Conservation (phyloP, 1,140 invertebrate species). For the Drosophila pallidifrons region DNA sequence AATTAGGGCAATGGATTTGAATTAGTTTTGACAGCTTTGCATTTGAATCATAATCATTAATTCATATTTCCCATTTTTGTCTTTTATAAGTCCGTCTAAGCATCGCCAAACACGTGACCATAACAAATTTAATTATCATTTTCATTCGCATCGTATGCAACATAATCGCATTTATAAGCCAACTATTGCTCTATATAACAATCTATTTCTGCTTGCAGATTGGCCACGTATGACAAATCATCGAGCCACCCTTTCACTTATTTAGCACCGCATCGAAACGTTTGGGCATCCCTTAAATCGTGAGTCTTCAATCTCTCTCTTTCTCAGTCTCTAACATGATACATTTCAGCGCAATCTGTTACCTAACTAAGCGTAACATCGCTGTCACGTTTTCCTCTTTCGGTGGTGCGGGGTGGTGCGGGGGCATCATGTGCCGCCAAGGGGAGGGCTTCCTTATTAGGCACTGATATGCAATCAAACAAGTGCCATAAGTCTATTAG, state of each 20-base stretch:
- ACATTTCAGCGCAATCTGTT: conserved; percentile 78
- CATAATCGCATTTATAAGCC: conserved; percentile 44
- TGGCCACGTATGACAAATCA: conserved; percentile 36
- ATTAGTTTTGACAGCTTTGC: conserved; percentile 19
- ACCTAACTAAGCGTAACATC: conserved; percentile 75
- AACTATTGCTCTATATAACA: conserved; percentile 48
- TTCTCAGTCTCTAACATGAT: conserved; percentile 47
- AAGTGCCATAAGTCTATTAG: background rate
- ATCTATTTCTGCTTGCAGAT: conserved; percentile 22
- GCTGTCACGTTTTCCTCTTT: conserved; percentile 20
- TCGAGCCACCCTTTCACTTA: conserved; percentile 70
- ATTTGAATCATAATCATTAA: conserved; percentile 58
- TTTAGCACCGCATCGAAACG: conserved; percentile 59
- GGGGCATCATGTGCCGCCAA: conserved; percentile 21
- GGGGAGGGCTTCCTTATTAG: too few species aligned
- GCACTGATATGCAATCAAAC: background rate
- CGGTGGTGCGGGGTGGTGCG: conserved; percentile 2
- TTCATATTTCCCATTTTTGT: conserved; percentile 52
- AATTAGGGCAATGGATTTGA: background rate
- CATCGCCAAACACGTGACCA: conserved; percentile 60
- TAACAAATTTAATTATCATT: conserved; percentile 74
- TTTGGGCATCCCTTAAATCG: conserved; percentile 54
- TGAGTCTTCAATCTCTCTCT: conserved; percentile 51
- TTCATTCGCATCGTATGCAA: conserved; percentile 28
- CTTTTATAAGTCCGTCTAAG: conserved; percentile 39